Conservation (phyloP, 2,888 invertebrate genomes). For the Ormyrus nitidulus region DNA sequence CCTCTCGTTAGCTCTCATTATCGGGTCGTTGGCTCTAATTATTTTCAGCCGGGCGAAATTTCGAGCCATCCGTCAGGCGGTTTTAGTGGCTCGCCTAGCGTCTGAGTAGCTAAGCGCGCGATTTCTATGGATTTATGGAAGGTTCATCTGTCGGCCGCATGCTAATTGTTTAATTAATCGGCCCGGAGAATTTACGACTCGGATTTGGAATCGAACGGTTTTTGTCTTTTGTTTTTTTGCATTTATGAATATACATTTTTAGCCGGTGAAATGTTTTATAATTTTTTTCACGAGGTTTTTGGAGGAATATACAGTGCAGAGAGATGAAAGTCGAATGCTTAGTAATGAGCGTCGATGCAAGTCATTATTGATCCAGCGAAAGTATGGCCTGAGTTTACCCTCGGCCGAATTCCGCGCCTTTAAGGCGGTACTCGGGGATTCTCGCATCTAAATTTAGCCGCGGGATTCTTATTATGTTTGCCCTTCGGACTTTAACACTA, state of each 20-base stretch:
- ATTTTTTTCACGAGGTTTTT: no score
- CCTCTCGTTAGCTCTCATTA: conserved; percentile 51
- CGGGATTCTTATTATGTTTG: conserved; percentile 18
- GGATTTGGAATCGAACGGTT: background rate
- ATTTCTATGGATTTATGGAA: no score
- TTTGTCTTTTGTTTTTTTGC: background rate
- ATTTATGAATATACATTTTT: no score
- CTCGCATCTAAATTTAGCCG: conserved; percentile 36
- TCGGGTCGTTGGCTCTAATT: conserved; percentile 54
- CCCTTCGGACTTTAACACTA: conserved; percentile 40
- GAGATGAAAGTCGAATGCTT: background rate
- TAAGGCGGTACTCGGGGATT: conserved; percentile 14
- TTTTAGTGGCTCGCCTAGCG: no score
- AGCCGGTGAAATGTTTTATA: no score
- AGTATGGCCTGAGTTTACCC: conserved; percentile 2
- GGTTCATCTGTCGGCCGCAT: no score
- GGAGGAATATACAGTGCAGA: background rate
- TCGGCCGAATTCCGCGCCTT: conserved; percentile 4
- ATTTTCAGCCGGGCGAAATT: conserved; percentile 7
- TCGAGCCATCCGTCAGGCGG: no score
- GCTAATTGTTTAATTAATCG: no score
- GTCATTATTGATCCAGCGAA: background rate
- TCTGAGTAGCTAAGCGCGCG: no score
- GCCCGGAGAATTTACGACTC: no score
- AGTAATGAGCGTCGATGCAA: no score